Conservation (phyloP, 2,888 invertebrate genomes). For the Tanaodytes sp. region DNA sequence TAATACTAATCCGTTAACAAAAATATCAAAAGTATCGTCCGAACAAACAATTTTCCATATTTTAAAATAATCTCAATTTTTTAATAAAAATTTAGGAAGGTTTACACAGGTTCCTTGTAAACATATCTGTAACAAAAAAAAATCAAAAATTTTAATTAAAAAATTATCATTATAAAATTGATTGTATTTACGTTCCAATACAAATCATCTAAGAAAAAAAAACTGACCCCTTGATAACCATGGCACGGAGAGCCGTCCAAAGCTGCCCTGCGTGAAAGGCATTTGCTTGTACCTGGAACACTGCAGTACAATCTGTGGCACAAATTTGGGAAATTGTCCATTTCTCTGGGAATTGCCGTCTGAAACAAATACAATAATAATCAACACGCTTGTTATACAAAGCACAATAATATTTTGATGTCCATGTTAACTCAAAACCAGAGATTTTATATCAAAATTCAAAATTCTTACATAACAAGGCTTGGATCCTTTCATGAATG, state of each 20-base stretch:
- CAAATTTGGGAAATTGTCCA: not conserved
- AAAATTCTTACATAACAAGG: slow-evolving; percentile 26
- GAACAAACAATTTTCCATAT: too few relatives aligned
- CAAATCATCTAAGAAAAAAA: not conserved
- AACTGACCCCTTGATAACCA: slow-evolving; percentile 2
- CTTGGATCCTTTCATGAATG: slow-evolving; percentile 1
- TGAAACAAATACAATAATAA: too few relatives aligned
- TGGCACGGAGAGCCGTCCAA: slow-evolving; percentile 13
- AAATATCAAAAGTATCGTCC: too few relatives aligned
- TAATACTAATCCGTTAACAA: too few relatives aligned
- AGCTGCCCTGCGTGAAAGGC: not conserved
- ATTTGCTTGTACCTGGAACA: not conserved
- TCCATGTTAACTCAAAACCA: too few relatives aligned
- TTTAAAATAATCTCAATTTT: not conserved
- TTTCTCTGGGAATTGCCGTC: too few relatives aligned
- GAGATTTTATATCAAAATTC: too few relatives aligned
- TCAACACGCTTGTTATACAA: too few relatives aligned
- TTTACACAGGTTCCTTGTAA: not conserved
- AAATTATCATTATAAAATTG: not conserved
- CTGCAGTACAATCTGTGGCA: slow-evolving; percentile 10
- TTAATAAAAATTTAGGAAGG: not conserved
- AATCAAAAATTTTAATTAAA: too few relatives aligned
- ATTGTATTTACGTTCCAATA: not conserved
- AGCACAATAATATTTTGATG: too few relatives aligned
- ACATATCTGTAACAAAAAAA: not conserved